Conservation (phyloP, 2,888 invertebrate genomes). For the Athalia circularis region DNA sequence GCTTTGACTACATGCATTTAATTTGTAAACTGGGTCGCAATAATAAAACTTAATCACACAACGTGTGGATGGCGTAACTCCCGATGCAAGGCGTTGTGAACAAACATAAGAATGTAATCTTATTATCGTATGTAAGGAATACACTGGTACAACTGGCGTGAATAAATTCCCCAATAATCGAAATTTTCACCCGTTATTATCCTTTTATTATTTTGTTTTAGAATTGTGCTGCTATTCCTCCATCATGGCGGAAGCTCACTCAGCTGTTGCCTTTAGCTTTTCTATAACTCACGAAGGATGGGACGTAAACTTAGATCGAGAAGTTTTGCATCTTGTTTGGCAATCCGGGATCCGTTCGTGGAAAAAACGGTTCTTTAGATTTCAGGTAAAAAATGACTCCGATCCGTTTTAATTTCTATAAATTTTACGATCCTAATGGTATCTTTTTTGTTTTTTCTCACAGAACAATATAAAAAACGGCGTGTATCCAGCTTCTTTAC, state of each 20-base stretch:
- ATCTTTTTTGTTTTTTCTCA: slow-evolving; percentile 63
- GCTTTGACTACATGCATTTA: slow-evolving; percentile 35
- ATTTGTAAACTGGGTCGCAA: slow-evolving; percentile 37
- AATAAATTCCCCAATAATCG: no score
- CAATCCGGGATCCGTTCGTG: slow-evolving; percentile 95
- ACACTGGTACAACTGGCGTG: neutral
- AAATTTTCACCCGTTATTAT: neutral
- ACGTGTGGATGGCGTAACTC: neutral
- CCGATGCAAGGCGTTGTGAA: neutral
- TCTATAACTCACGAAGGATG: slow-evolving; percentile 98
- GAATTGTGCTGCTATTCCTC: slow-evolving; percentile 12
- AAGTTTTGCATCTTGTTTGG: slow-evolving; percentile 96
- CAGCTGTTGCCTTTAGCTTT: slow-evolving; percentile 98
- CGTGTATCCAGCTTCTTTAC: slow-evolving; percentile 95
- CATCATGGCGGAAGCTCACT: slow-evolving; percentile 98
- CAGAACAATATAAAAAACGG: slow-evolving; percentile 97
- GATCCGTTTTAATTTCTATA: neutral
- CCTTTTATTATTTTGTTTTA: slow-evolving; percentile 3
- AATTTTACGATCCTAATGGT: neutral
- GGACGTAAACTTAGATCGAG: slow-evolving; percentile 97
- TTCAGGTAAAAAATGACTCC: slow-evolving; percentile 80
- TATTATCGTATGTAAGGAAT: no score
- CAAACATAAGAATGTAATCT: no score
- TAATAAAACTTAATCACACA: slow-evolving; percentile 18
- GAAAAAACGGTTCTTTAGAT: slow-evolving; percentile 93